Evolutionary conservation across 2,113 vertebrate genomes (phyloP).

Genomic region (Pituophis catenifer): DNA sequence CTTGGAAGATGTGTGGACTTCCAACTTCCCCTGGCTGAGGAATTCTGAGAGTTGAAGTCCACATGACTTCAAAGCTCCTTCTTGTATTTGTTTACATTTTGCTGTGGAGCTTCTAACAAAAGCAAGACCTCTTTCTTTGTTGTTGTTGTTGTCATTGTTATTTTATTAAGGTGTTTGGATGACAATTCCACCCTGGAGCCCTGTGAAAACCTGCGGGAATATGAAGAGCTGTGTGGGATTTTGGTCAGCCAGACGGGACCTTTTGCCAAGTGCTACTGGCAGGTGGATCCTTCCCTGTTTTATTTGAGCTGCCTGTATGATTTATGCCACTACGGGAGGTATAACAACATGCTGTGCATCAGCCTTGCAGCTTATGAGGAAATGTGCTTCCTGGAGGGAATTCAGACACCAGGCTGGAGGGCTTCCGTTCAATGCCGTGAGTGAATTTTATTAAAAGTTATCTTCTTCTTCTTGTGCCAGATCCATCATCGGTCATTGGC

Average conservation of each 20-base stretch:
- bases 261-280: slow-evolving; percentile 60
- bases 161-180: slow-evolving; percentile 7
- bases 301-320: slow-evolving; percentile 64
- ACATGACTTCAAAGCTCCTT: background rate
- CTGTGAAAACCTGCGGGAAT: background rate
- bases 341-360: slow-evolving; percentile 58
- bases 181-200: background rate
- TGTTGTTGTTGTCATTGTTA: no score
- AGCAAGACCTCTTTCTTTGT: background rate
- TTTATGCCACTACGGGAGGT: slow-evolving; percentile 56
- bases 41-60: no score
- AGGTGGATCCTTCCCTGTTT: slow-evolving; percentile 49
- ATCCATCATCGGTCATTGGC: no score
- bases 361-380: slow-evolving; percentile 63
- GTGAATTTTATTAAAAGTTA: background rate
- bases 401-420: slow-evolving; percentile 59
- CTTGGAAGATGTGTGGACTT: no score
- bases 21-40: no score
- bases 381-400: slow-evolving; percentile 48
- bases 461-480: no score
- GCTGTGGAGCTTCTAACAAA: background rate
- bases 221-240: slow-evolving; percentile 52
- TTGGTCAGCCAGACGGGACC: slow-evolving; percentile 64
- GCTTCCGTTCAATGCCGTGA: slow-evolving; percentile 57
- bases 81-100: background rate